Evolutionary conservation across 2,888 invertebrate species (phyloP).

Genomic region (Tetrapedia diversipes): DNA sequence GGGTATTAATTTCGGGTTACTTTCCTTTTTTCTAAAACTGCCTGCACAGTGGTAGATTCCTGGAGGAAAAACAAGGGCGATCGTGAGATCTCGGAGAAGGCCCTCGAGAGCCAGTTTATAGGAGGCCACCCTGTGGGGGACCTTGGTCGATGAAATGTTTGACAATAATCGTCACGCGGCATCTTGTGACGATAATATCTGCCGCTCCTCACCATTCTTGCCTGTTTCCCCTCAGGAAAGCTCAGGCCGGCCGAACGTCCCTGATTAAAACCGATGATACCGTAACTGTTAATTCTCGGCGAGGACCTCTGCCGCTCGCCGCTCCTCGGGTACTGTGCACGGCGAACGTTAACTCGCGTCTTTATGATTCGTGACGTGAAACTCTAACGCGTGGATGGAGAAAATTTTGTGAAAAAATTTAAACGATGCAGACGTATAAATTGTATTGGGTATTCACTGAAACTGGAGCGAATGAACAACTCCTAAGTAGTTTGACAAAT

Average conservation of each 20-base stretch:
- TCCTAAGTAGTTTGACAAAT: too few species aligned
- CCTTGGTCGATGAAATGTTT: constrained; percentile 66
- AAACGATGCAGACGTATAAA: too few species aligned
- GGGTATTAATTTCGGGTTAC: constrained; percentile 35
- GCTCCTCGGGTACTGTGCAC: constrained; percentile 1
- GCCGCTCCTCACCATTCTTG: constrained; percentile 36
- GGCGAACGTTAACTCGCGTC: constrained; percentile 20
- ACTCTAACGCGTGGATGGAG: background rate
- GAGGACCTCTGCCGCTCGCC: constrained; percentile 11
- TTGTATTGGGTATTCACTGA: too few species aligned
- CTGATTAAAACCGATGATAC: constrained; percentile 52
- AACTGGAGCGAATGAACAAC: too few species aligned
- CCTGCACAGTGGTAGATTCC: constrained; percentile 9
- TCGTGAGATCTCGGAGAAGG: background rate
- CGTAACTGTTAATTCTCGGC: constrained; percentile 46
- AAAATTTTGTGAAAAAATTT: constrained; percentile 3
- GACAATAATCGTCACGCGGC: constrained; percentile 69
- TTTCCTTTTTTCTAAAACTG: constrained; percentile 19
- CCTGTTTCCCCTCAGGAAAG: constrained; percentile 25
- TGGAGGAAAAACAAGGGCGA: constrained; percentile 16
- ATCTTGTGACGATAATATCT: constrained; percentile 65
- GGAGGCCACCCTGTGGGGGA: constrained; percentile 37
- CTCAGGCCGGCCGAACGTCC: constrained; percentile 21
- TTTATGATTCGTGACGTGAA: constrained; percentile 17
- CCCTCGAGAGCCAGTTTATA: constrained; percentile 29